A percentile compares a stretch with the other conserved stretches of the same genome.
phyloP scores from a whole-genome alignment of 2,888 invertebrate genomes.

The Drepana falcataria region DNA sequence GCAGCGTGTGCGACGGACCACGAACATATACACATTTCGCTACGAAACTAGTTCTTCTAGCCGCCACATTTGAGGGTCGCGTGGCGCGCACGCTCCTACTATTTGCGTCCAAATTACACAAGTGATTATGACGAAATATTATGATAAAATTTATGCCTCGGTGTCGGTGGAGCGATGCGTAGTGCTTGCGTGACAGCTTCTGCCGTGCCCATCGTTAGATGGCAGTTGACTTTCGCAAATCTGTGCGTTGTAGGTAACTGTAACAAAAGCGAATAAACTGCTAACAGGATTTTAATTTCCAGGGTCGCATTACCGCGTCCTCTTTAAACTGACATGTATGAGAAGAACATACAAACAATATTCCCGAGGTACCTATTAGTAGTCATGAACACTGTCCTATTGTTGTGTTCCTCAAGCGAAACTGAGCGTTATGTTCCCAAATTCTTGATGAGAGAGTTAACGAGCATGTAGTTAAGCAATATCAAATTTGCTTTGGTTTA shows the following conservation, averaged over 20 bases:
- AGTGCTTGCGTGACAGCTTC: slow-evolving; percentile 54
- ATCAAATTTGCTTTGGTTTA: slow-evolving; percentile 5
- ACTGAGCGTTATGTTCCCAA: no score
- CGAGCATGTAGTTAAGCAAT: not conserved
- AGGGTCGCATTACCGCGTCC: slow-evolving; percentile 25
- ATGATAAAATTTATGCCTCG: slow-evolving; percentile 21
- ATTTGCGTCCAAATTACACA: slow-evolving; percentile 15
- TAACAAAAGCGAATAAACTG: slow-evolving; percentile 48
- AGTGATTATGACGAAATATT: slow-evolving; percentile 22
- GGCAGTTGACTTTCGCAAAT: slow-evolving; percentile 63
- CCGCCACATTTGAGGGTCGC: slow-evolving; percentile 4
- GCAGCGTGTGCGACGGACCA: slow-evolving; percentile 30
- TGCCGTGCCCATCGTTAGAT: slow-evolving; percentile 67
- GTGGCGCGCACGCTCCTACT: slow-evolving; percentile 11
- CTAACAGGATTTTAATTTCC: slow-evolving; percentile 48
- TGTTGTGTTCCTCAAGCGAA: no score
- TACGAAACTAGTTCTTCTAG: slow-evolving; percentile 5
- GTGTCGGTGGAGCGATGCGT: slow-evolving; percentile 28
- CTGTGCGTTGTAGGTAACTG: slow-evolving; percentile 38
- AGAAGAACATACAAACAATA: no score
- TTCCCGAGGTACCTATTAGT: no score
- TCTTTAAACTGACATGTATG: not conserved
- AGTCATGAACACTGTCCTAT: no score
- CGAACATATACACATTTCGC: slow-evolving; percentile 19
- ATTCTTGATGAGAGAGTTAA: not conserved